Conservation (phyloP, 2,113 vertebrate genomes). For the mouse (Mus musculus) region GRCm39 chr8:88484501-88485000, state of each 20-base stretch:
- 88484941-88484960: not conserved
- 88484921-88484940: not conserved
- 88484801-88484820: not conserved
- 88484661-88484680: not conserved
- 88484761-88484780: not conserved
- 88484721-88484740: conserved; percentile 1
- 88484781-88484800: not conserved
- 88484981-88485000: conserved; percentile 11
- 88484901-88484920: not conserved
- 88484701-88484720: not conserved
- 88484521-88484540: not conserved
- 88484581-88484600: not conserved
- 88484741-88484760: not conserved
- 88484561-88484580: not conserved
- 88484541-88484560: not conserved
- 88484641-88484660: not conserved
- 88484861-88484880: not conserved
- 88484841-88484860: not conserved
- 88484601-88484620: not conserved
- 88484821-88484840: not conserved
- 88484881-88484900: not conserved
- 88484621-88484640: not conserved
- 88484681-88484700: not conserved
- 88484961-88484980: not conserved
- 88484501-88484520: accelerated